Conservation (phyloP, 1,140 invertebrate species). For the Ectropis grisescens region DNA sequence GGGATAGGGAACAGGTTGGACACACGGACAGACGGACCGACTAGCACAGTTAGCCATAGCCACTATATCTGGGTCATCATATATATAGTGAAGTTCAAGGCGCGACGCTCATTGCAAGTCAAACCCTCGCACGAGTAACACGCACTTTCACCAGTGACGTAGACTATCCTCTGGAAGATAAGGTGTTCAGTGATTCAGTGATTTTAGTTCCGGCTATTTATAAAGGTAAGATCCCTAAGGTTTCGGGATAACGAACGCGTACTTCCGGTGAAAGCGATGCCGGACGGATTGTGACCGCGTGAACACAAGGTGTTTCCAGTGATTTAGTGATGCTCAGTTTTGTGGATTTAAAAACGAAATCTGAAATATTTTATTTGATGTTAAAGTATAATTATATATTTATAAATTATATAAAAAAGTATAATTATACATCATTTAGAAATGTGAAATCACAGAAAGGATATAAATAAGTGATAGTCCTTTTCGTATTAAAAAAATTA, state of each 20-base stretch:
- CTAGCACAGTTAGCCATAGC: conserved; percentile 54
- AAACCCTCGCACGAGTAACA: conserved; percentile 52
- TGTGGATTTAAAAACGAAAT: too few species aligned
- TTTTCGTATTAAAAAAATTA: too few species aligned
- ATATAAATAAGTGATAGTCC: too few species aligned
- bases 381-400: too few species aligned
- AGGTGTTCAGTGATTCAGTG: conserved; percentile 61
- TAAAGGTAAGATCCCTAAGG: conserved; percentile 49
- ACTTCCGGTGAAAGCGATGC: conserved; percentile 20
- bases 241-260: too few species aligned
- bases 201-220: conserved; percentile 30
- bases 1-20: conserved; percentile 50
- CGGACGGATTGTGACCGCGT: not conserved
- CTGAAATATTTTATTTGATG: too few species aligned
- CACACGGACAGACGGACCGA: conserved; percentile 33
- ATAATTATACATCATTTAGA: too few species aligned
- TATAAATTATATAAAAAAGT: too few species aligned
- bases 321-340: too few species aligned
- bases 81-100: conserved; percentile 67
- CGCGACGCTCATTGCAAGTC: conserved; percentile 59
- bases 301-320: too few species aligned
- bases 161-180: conserved; percentile 44
- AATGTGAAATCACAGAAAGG: too few species aligned
- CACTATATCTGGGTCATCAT: conserved; percentile 59
- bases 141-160: conserved; percentile 61